phyloP scores from a whole-genome alignment of 1,140 invertebrate genomes.

The Halictus rubicundus region DNA sequence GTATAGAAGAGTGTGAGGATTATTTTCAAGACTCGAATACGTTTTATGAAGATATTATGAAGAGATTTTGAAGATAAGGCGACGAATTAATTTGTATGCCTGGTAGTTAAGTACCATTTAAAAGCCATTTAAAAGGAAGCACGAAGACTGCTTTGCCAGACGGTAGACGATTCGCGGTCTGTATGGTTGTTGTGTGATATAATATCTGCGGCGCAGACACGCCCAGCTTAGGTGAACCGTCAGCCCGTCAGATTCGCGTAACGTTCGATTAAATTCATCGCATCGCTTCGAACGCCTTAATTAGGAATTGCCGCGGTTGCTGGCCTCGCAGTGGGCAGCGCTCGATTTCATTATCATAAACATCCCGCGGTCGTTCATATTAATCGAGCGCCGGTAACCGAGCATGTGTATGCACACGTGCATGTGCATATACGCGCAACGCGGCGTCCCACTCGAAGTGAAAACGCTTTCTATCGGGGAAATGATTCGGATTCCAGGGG shows the following conservation, averaged over 20 bases:
- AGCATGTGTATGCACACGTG: not conserved
- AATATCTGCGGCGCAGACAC: no score
- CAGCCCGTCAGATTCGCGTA: not conserved
- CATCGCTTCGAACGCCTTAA: slow-evolving; percentile 1
- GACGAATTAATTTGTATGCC: no score
- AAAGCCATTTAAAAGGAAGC: no score
- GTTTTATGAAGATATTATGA: no score
- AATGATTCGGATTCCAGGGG: slow-evolving; percentile 63
- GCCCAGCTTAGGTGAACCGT: not conserved
- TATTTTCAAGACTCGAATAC: no score
- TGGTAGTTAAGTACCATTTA: no score
- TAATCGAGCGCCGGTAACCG: not conserved
- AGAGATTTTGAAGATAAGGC: no score
- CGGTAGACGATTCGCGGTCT: no score
- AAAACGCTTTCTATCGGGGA: slow-evolving; percentile 72
- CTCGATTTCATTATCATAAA: slow-evolving; percentile 56
- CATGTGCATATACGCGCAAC: not conserved
- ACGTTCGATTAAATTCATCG: slow-evolving; percentile 6
- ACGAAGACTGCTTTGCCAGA: no score
- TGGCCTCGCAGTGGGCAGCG: not conserved
- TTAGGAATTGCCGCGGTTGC: slow-evolving; percentile 39
- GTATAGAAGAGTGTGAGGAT: no score
- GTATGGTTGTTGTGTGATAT: no score
- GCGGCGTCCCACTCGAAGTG: slow-evolving; percentile 57
- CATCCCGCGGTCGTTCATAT: slow-evolving; percentile 32